Evolutionary conservation across 2,113 vertebrate genomes (phyloP), one percentile per base, ranked within the genome.

Genomic region (Pelecanoides urinatrix): DNA sequence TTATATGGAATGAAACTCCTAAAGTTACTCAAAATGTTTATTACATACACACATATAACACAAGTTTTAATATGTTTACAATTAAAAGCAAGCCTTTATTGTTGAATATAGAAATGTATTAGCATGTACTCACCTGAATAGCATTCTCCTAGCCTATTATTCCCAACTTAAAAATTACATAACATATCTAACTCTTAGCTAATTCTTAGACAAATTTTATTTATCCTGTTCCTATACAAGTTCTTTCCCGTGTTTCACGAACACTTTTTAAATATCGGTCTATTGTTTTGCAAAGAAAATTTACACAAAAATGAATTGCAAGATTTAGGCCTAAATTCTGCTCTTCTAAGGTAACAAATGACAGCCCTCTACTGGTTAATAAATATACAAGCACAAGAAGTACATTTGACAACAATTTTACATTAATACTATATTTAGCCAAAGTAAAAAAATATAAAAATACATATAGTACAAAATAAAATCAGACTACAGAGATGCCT

Each of bases 291-390:
- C 26, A 40, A 83, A 80, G n/a, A 89, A 94, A 91, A 87, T 66
- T 7, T 58, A 50, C 38, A 59, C 15, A 50, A 71, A 95, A 82
- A 74, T 6, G 1, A 82, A 73, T 14, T 61, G 52, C 30, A 72
- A 76, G 16, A 66, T 47, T 87, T 59, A 65, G n/a, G 52, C 44
- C 42, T n/a, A 53, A 88, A 2, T 65, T 90, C 81, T 86, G 67
- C 21, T 80, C 40, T 66, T 65, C 13, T 80, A 62, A 83, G 53
- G 22, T 56, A 92, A 83, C 50, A 94, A 90, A 76, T 88, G 62
- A 90, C 75, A 96, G 94, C 86, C 88, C 88, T 94, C 94, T 94
- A n/a, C 77, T 93, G 88, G 88, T 42, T 88, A 55, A 63, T 38
- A 62, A 61, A 52, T 63, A 30, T 13, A 45, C 29, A 36, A 78